Percentiles rank a stretch among this genome's conserved stretches.
phyloP scores from a whole-genome alignment of 1,140 invertebrate genomes.

The Lepidurus apus region DNA sequence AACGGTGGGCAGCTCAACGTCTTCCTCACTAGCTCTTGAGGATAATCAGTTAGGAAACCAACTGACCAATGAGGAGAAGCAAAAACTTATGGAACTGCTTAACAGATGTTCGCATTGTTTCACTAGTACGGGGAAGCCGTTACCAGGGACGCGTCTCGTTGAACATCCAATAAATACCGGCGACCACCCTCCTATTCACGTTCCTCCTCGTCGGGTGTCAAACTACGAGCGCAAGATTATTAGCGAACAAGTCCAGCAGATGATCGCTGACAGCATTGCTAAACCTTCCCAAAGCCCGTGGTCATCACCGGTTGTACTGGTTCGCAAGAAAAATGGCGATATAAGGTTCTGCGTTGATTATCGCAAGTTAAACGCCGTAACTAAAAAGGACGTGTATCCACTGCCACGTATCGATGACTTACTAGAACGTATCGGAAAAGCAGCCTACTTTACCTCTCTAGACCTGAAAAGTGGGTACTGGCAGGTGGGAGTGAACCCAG shows the following conservation, averaged over 20 bases:
- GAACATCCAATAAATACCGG: background rate
- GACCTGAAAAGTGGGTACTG: slow-evolving; percentile 47
- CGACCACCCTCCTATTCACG: slow-evolving; percentile 1
- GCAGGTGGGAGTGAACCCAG: slow-evolving; percentile 44
- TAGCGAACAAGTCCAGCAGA: background rate
- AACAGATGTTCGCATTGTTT: background rate
- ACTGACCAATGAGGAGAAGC: background rate
- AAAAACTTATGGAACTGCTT: background rate
- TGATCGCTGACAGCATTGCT: slow-evolving; percentile 26
- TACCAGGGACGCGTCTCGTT: background rate
- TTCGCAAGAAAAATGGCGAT: slow-evolving; percentile 41
- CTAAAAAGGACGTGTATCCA: slow-evolving; percentile 44
- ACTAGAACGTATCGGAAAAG: slow-evolving; percentile 42
- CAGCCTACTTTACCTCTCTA: slow-evolving; percentile 42
- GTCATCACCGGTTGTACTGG: slow-evolving; percentile 40
- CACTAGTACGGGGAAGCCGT: background rate
- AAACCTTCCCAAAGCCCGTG: slow-evolving; percentile 38
- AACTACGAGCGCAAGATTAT: background rate
- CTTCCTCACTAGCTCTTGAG: background rate
- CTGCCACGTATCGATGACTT: slow-evolving; percentile 48
- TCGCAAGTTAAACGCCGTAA: slow-evolving; percentile 43
- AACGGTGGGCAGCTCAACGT: background rate
- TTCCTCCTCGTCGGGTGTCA: slow-evolving; percentile 19
- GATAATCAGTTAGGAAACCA: background rate
- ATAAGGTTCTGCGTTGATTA: slow-evolving; percentile 47